Percentiles rank a stretch among this genome's conserved stretches.
Conservation (phyloP, 2,888 invertebrate species). For the Malthinus seriepunctatus region DNA sequence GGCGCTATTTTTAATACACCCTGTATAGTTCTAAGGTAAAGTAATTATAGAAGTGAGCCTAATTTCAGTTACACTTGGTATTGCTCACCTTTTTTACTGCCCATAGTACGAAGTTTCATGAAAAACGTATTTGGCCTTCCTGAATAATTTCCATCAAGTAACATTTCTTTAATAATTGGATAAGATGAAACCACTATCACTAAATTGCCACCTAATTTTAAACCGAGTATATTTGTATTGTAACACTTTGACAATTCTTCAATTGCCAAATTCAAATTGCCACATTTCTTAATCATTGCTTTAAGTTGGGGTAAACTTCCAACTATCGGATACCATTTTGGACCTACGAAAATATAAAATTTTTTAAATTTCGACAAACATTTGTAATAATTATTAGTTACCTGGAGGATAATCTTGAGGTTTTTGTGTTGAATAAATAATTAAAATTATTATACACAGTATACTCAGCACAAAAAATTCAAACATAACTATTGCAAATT, state of each 20-base stretch:
- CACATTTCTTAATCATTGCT: not conserved
- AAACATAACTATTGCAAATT: too few relatives aligned
- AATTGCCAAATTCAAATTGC: not conserved
- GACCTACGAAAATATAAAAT: not conserved
- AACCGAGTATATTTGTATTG: not conserved
- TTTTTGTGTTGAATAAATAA: too few relatives aligned
- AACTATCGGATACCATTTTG: not conserved
- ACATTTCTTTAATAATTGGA: not conserved
- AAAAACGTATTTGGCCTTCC: slow-evolving; percentile 1
- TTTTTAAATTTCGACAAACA: too few relatives aligned
- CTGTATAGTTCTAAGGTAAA: too few relatives aligned
- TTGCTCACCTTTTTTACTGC: not conserved
- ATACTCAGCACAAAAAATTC: too few relatives aligned
- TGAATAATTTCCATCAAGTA: not conserved
- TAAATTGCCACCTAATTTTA: not conserved
- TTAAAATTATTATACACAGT: too few relatives aligned
- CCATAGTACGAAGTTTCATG: not conserved
- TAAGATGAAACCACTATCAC: not conserved
- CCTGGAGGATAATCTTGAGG: too few relatives aligned
- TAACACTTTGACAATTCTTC: not conserved
- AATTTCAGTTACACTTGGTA: too few relatives aligned
- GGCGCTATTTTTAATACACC: too few relatives aligned
- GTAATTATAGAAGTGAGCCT: too few relatives aligned
- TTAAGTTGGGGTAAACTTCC: not conserved
- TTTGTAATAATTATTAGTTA: too few relatives aligned